Conservation (phyloP, 2,888 invertebrate genomes). For the Ypsolopha scabrella region DNA sequence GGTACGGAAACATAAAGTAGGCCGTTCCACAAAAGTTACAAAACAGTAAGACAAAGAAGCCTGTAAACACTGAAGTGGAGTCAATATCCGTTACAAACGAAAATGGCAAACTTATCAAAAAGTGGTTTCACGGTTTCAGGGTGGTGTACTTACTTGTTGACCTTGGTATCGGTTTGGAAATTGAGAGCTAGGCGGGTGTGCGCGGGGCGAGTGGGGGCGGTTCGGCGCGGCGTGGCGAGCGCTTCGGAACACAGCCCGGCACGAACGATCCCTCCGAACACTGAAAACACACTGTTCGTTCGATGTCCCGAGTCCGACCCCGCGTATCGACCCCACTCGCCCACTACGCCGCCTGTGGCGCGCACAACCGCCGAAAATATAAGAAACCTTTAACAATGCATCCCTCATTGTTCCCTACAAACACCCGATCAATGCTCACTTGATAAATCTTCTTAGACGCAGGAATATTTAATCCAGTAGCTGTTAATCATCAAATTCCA, state of each 20-base stretch:
- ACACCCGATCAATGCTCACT: constrained; percentile 6
- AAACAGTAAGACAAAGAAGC: too few relatives aligned
- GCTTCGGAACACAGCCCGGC: neutral
- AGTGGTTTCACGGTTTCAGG: too few relatives aligned
- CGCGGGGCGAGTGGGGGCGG: constrained; percentile 9
- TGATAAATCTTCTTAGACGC: neutral
- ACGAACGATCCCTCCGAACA: neutral
- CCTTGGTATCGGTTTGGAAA: neutral
- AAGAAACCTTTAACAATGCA: constrained; percentile 53
- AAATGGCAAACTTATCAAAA: too few relatives aligned
- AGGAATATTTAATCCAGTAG: too few relatives aligned
- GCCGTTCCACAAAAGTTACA: too few relatives aligned
- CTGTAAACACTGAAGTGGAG: too few relatives aligned
- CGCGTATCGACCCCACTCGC: constrained; percentile 16
- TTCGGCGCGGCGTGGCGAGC: constrained; percentile 12
- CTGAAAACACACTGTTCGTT: neutral
- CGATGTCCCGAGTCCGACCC: neutral
- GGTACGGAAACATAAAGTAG: too few relatives aligned
- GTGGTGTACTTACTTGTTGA: neutral
- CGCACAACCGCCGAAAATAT: constrained; percentile 52
- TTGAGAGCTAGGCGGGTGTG: constrained; percentile 10
- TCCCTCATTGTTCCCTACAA: constrained; percentile 38
- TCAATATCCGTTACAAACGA: too few relatives aligned
- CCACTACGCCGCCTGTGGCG: constrained; percentile 35
- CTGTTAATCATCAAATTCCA: too few relatives aligned